Percentiles rank a stretch among this genome's conserved stretches.
These are phyloP conservation scores for Zosterops japonicus DNA, from an alignment of 2,113 vertebrate species.

Conservation along the genomic window DNA sequence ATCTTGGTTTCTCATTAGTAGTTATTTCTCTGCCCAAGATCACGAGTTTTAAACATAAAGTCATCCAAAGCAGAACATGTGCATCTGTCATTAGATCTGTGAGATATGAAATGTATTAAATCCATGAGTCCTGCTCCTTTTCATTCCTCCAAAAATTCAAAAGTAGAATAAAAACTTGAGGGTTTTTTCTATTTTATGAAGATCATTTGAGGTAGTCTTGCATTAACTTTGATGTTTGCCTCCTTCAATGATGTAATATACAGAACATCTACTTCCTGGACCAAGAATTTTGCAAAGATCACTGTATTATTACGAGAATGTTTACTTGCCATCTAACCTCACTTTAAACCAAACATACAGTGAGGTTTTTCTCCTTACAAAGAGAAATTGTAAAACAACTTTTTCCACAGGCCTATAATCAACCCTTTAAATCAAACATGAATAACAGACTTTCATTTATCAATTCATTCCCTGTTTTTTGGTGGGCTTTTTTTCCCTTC, in stretches of 20 bases:
- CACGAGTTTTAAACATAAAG: not conserved
- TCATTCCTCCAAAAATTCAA: not conserved
- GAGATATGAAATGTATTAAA: not conserved
- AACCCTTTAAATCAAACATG: conserved; percentile 39
- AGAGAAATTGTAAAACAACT: conserved; percentile 41
- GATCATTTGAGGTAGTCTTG: conserved; percentile 36
- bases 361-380: conserved; percentile 23
- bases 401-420: conserved; percentile 32
- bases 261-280: conserved; percentile 53
- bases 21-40: not conserved
- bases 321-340: conserved; percentile 72
- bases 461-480: conserved; percentile 26
- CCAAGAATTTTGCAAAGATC: conserved; percentile 53
- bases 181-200: conserved; percentile 41
- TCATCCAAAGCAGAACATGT: not conserved
- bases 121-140: not conserved
- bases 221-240: conserved; percentile 6
- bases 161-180: not conserved
- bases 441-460: conserved; percentile 34
- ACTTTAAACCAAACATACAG: conserved; percentile 47
- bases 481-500: not conserved
- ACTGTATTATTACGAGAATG: conserved; percentile 58
- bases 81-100: not conserved
- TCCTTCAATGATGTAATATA: conserved; percentile 61
- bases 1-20: not conserved